A percentile compares a stretch with the other conserved stretches of the same genome.
Evolutionary conservation across 92 coral and sea anemone genomes (phyloP).

Genomic region (Hydrozoanthus gracilis): DNA sequence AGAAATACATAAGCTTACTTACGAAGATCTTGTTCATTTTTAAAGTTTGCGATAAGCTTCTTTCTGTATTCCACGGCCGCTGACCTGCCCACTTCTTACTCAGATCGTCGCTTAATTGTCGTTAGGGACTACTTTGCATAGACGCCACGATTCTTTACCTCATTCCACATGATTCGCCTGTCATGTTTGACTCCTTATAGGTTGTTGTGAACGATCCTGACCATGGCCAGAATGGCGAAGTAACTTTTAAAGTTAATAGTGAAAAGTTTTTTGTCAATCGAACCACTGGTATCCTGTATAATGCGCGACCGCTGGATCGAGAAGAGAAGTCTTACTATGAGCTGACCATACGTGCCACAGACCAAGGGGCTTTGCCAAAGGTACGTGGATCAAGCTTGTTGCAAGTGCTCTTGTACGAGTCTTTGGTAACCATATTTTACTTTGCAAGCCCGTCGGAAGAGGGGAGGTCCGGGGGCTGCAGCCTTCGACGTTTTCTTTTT

Average conservation of each 20-base stretch:
- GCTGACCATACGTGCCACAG: constrained; percentile 81
- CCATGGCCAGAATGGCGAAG: constrained; percentile 69
- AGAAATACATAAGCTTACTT: too few species aligned
- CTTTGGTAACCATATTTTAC: too few species aligned
- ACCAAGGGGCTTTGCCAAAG: constrained; percentile 79
- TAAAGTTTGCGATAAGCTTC: too few species aligned
- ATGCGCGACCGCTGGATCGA: constrained; percentile 82
- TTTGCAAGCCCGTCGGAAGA: too few species aligned
- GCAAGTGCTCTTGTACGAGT: too few species aligned
- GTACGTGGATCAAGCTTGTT: constrained; percentile 11
- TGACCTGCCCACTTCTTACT: background rate
- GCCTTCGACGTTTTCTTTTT: too few species aligned
- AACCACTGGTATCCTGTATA: constrained; percentile 75
- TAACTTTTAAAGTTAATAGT: constrained; percentile 73
- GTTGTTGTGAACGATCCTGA: constrained; percentile 83
- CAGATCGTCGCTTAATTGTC: background rate
- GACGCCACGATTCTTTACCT: background rate
- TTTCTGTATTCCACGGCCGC: too few species aligned
- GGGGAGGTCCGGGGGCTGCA: too few species aligned
- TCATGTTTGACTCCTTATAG: constrained; percentile 39
- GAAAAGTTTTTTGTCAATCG: constrained; percentile 76
- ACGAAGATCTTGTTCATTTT: too few species aligned
- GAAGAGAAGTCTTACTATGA: constrained; percentile 76
- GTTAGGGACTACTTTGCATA: background rate
- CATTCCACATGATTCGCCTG: background rate